phyloP scores from a whole-genome alignment of 2,888 invertebrate genomes.

The Athalia rosae region DNA sequence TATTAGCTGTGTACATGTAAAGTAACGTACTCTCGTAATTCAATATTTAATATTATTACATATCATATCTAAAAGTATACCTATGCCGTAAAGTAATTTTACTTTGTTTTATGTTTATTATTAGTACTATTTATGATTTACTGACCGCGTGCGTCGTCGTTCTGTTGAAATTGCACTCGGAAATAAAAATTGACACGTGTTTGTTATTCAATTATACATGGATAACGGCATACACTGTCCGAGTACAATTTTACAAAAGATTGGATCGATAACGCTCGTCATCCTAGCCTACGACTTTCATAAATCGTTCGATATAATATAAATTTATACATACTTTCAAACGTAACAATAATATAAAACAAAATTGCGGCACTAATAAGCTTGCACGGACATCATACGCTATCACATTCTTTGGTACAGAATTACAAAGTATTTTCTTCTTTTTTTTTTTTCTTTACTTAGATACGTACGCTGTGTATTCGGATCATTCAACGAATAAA shows the following conservation, averaged over 20 bases:
- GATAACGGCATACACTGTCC: neutral
- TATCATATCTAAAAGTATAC: neutral
- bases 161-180: constrained; percentile 19
- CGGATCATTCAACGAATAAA: constrained; percentile 34
- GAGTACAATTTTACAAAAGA: constrained; percentile 20
- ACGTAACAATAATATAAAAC: constrained; percentile 24
- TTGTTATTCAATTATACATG: neutral
- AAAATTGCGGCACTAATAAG: constrained; percentile 70
- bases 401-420: constrained; percentile 51
- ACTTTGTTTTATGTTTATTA: neutral
- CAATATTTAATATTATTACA: neutral
- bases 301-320: constrained; percentile 32
- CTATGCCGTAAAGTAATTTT: constrained; percentile 34
- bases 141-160: constrained; percentile 9
- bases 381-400: constrained; percentile 72
- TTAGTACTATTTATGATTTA: neutral
- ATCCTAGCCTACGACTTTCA: constrained; percentile 42
- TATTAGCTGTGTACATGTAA: neutral
- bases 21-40: no score
- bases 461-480: constrained; percentile 49
- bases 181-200: constrained; percentile 26
- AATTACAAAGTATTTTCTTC: constrained; percentile 46
- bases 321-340: constrained; percentile 25
- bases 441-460: constrained; percentile 50
- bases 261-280: constrained; percentile 9